A percentile compares a stretch with the other conserved stretches of the same genome.
Conservation (phyloP, 1,140 invertebrate species). For the Diuraphis noxia region DNA sequence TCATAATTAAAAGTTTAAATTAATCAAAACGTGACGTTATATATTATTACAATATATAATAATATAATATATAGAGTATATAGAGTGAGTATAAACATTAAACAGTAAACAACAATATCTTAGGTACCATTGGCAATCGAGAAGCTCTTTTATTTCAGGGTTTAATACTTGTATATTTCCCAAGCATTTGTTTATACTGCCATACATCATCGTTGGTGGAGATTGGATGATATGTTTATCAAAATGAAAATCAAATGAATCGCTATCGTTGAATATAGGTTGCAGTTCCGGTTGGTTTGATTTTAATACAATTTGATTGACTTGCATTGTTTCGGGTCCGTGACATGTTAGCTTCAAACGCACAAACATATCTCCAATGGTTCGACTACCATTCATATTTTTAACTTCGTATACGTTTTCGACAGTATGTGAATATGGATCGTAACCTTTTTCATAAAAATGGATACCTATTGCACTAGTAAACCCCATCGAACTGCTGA, state of each 20-base stretch:
- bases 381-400: background rate
- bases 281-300: background rate
- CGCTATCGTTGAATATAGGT: background rate
- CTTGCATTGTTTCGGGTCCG: constrained; percentile 1
- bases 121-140: background rate
- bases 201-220: background rate
- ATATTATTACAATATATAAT: too few relatives aligned
- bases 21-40: background rate
- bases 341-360: background rate
- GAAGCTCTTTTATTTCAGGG: background rate
- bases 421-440: background rate
- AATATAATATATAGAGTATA: background rate
- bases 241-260: background rate
- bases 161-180: background rate
- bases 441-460: constrained; percentile 13
- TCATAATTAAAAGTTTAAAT: background rate
- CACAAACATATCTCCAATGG: background rate
- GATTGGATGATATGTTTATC: background rate
- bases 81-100: background rate
- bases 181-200: background rate
- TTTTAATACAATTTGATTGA: constrained; percentile 7
- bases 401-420: background rate
- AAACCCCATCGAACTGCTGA: background rate
- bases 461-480: background rate
- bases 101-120: background rate